Conservation (phyloP, 1,140 invertebrate species). For the Trypoxylus dichotomus region DNA sequence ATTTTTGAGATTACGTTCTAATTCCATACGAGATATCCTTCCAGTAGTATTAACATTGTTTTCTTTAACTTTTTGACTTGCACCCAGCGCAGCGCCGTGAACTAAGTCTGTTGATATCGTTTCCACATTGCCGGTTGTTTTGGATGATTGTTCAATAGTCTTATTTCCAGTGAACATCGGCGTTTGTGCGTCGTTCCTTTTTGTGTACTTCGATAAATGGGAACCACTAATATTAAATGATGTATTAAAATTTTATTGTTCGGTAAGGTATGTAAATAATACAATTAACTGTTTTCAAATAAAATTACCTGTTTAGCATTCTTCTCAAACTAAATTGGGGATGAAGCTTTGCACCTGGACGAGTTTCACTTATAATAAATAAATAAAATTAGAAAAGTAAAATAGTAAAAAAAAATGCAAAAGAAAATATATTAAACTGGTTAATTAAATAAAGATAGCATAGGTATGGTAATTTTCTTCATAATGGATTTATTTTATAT, state of each 20-base stretch:
- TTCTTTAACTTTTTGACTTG: too few relatives aligned
- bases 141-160: not conserved
- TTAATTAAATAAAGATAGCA: too few relatives aligned
- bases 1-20: too few relatives aligned
- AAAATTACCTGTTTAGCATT: not conserved
- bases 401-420: not conserved
- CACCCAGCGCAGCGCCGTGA: too few relatives aligned
- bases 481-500: too few relatives aligned
- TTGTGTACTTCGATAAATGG: not conserved
- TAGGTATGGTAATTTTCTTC: too few relatives aligned
- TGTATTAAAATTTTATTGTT: too few relatives aligned
- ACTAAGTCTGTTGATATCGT: too few relatives aligned
- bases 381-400: not conserved
- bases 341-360: not conserved
- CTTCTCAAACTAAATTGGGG: not conserved
- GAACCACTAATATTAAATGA: not conserved
- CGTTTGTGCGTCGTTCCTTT: not conserved
- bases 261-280: not conserved
- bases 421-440: too few relatives aligned
- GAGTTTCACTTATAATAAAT: not conserved
- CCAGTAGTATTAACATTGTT: too few relatives aligned
- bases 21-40: too few relatives aligned
- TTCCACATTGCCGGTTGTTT: too few relatives aligned
- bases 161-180: not conserved
- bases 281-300: not conserved